Conservation (phyloP, 2,113 vertebrate genomes). For the Bos taurus region DNA sequence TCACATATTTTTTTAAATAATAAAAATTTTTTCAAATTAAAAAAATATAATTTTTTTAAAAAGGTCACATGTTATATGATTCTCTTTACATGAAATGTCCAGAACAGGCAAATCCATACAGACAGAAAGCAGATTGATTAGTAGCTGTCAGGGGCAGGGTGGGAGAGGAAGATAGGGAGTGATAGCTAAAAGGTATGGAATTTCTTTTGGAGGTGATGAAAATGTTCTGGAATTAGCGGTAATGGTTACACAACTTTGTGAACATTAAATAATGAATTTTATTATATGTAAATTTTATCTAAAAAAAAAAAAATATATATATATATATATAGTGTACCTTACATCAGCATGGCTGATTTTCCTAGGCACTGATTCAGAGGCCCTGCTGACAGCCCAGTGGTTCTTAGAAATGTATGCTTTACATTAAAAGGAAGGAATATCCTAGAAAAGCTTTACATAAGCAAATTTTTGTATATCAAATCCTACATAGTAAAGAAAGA, state of each 20-base stretch:
- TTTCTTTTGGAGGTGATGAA: neutral
- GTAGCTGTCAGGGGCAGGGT: neutral
- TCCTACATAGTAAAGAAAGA: neutral
- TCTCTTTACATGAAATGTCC: neutral
- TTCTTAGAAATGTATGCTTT: neutral
- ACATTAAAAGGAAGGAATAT: neutral
- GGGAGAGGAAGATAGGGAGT: neutral
- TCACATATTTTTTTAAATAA: neutral
- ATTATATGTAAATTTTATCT: constrained; percentile 1
- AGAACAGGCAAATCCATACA: neutral
- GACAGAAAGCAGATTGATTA: neutral
- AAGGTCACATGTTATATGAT: neutral
- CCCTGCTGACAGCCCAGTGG: neutral
- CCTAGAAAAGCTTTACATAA: neutral
- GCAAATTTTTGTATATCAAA: neutral
- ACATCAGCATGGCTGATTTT: neutral
- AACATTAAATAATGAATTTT: neutral
- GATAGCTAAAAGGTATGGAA: neutral
- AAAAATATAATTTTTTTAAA: neutral
- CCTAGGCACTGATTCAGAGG: neutral
- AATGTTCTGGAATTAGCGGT: neutral
- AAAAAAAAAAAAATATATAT: neutral
- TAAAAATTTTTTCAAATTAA: neutral
- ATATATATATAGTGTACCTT: neutral
- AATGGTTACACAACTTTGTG: neutral